Base-by-base conservation (phyloP, 2,113 vertebrate genomes). In the Castor canadensis region DNA sequence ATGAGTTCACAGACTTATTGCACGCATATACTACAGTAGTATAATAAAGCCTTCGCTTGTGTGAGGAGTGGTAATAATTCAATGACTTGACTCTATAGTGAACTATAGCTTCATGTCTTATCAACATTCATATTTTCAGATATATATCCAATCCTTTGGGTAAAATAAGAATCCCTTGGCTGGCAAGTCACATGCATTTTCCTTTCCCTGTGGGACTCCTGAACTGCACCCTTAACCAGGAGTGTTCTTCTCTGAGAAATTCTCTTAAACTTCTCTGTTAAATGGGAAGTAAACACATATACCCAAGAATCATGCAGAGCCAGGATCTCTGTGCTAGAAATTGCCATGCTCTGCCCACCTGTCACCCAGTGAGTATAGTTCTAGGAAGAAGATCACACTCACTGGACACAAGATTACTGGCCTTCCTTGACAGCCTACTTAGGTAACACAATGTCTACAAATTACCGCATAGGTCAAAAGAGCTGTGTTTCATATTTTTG, bases 11-110 rank as follows among this genome's bases (percentile, higher is more conserved):
- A 60, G 60, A 64, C 72, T 89, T 96, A 96, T 93, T 96, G 89
- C 96, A 97, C 96, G 66, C 49, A 47, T 28, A 77, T 28, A 87
- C 52, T 86, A 94, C 96, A 96, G 96, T 89, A 96, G 97, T 84
- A 86, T 60, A 87, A 64, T 62, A 87, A 97, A 95, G 82, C 89
- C 89, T 92, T 96, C 79, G 0, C n/a, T 52, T 95, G 64, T n/a
- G 49, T 93, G 40, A 76, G 85, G 54, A 95, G 69, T 76, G 83
- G 77, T 79, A 49, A n/a, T 32, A 49, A 87, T 72, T 94, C 93
- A 83, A 17, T 64, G 75, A 94, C 77, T 71, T 47, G 75, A 91
- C 79, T 79, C 71, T 40, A 62, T 35, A 75, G 76, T 52, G 93
- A 81, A 95, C 35, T 67, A 77, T 15, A 80, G 67, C 56, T 69